Base-by-base conservation (phyloP, 2,888 invertebrate genomes). In the Ophonus ardosiacus region DNA sequence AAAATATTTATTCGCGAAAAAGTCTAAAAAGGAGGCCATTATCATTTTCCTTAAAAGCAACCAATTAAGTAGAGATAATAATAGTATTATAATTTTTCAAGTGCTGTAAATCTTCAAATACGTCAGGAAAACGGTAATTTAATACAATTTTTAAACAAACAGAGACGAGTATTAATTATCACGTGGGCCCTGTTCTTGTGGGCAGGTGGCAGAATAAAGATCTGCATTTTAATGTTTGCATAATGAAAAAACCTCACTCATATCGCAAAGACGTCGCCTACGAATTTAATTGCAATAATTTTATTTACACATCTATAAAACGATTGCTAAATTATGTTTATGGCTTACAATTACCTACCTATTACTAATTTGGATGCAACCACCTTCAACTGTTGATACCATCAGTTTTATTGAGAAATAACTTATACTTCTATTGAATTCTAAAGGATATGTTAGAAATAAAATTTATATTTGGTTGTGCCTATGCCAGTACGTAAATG, bases 111-210 rank as follows among this genome's bases (percentile, higher is more conserved):
- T 81, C 81, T 81, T 81, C 59, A 40, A 43, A 65, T 43, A 63
- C 65, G 81, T 81, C 81, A 81, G 63, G 51, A 81, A 65, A 51
- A 51, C 61, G 65, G 81, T 81, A 81, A 81, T 81, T 81, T 81
- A 81, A 63, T 81, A 81, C 43, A 65, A 57, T 81, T 81, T 63
- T 31, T 43, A 63, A 81, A 51, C 43, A 81, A 81, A 51, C 43
- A 63, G 21, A 61, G 81, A 81, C 24, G 63, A 61, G 61, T 81
- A 61, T 81, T 81, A 81, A 81, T 81, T 81, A 81, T 57, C 40
- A 81, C 63, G 63, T 81, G 81, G 63, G 63, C 15, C 61, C 63
- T 31, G 13, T 43, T 40, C 63, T 63, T 81, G 81, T 81, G 81
- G 81, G 81, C 81, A 81, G 63, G 81, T 81, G 81, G 59, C 31